These are phyloP conservation scores for Sminthurinus signatus DNA, from an alignment of 1,140 invertebrate genomes.

Conservation along the genomic window DNA sequence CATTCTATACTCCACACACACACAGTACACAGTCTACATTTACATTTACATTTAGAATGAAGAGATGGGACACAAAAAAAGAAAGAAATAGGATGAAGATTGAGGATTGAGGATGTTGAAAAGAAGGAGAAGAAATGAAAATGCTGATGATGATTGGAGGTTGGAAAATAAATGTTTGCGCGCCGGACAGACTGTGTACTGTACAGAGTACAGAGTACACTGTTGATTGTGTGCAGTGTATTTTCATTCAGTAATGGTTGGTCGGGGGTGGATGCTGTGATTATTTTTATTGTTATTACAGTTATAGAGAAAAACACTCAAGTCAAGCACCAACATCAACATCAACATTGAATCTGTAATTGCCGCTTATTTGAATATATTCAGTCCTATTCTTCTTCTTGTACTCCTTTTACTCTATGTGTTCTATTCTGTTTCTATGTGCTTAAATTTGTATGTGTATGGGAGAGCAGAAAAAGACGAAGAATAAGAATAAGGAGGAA, in stretches of 20 bases:
- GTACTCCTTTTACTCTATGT: too few species aligned
- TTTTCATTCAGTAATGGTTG: neutral
- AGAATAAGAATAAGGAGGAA: neutral
- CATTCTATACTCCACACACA: neutral
- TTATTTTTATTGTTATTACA: conserved; percentile 21
- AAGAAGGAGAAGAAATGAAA: neutral
- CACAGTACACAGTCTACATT: too few species aligned
- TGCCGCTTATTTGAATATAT: too few species aligned
- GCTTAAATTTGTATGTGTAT: too few species aligned
- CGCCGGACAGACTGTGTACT: neutral
- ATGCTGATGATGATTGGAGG: conserved; percentile 3
- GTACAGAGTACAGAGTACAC: too few species aligned
- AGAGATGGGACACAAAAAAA: too few species aligned
- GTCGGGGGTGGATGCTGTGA: conserved; percentile 15
- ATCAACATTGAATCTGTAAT: conserved; percentile 4
- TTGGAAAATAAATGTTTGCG: neutral
- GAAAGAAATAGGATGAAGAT: neutral
- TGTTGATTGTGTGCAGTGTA: too few species aligned
- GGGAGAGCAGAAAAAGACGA: too few species aligned
- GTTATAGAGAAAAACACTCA: neutral
- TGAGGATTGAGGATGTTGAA: neutral
- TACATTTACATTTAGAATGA: too few species aligned
- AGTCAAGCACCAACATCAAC: too few species aligned
- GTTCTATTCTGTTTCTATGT: too few species aligned
- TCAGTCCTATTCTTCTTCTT: too few species aligned